Evolutionary conservation across 2,113 vertebrate genomes (phyloP), one percentile per base, ranked within the genome.

Genomic region (Eira barbara): DNA sequence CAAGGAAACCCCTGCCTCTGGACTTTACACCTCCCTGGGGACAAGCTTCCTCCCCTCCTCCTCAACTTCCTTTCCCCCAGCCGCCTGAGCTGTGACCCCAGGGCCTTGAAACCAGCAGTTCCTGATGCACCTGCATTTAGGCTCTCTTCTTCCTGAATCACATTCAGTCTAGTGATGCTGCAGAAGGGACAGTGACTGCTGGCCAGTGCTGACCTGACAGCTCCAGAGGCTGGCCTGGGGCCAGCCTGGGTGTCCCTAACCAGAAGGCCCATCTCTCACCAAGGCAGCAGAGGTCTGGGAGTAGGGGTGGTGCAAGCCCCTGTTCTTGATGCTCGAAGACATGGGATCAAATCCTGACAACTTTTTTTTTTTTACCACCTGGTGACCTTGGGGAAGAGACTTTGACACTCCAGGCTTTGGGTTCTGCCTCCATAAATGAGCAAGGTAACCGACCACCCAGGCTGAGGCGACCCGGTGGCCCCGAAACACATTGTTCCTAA

Each of bases 191-290:
- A 39, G 57, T 18, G 86, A 9, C 7, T 25, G 69, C 57, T 89
- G 36, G n/a, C 88, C 13, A 27, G 34, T 36, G 6, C 25, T 42
- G 36, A 61, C 39, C 71, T 65, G 52, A 76, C 42, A 92, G 76
- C 59, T 39, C 47, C 45, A 69, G 81, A 67, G 42, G 36, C 23
- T 82, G 45, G 47, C 14, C 45, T 55, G 67, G 36, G 34, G 2
- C 36, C 83, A 98, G 98, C 94, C 96, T 17, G 81, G 98, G 97
- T 98, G 97, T 96, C 97, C 98, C 69, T 71, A 34, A 1, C 36
- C 61, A 27, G 31, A 86, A 80, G 65, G 34, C 36, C 27, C 55
- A 61, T 31, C 67, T 49, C 55, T 67, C 23, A 67, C 17, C 6
- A 9, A 95, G 71, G 59, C 23, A 78, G 25, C 82, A 74, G 73